phyloP scores from a whole-genome alignment of 2,797 vertebrate genomes.

The Masticophis lateralis region DNA sequence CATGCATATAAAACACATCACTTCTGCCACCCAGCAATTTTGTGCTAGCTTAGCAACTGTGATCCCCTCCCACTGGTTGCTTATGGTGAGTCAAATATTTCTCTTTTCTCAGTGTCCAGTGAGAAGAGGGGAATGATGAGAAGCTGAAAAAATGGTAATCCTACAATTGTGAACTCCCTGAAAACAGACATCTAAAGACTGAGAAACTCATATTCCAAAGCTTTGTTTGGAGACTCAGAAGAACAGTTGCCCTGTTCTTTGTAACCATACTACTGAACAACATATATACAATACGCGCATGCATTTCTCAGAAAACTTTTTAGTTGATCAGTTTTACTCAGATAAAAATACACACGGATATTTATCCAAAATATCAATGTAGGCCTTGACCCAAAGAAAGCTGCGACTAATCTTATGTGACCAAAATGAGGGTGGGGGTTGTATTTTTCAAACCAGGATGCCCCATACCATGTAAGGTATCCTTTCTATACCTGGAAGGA shows the following conservation, averaged over 20 bases:
- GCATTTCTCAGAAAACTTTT: slow-evolving; percentile 28
- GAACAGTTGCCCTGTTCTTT: neutral
- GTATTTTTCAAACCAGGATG: neutral
- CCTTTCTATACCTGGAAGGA: neutral
- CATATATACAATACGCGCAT: neutral
- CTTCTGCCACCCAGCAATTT: neutral
- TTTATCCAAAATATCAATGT: neutral
- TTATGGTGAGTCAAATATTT: too few relatives aligned
- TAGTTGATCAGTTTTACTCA: neutral
- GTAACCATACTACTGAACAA: too few relatives aligned
- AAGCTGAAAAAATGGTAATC: neutral
- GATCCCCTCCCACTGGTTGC: neutral
- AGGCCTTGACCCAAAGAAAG: neutral
- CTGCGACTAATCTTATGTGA: neutral
- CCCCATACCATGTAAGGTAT: neutral
- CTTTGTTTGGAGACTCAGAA: too few relatives aligned
- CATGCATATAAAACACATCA: too few relatives aligned
- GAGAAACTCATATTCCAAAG: neutral
- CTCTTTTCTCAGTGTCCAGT: neutral
- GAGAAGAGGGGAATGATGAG: neutral
- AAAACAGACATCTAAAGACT: neutral
- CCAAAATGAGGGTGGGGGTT: neutral
- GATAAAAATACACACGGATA: neutral
- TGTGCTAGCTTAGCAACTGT: neutral
- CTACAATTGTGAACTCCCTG: neutral